Evolutionary conservation across 2,113 vertebrate species (phyloP), one percentile per base, ranked within the genome.

Genomic region (Crypturellus undulatus): DNA sequence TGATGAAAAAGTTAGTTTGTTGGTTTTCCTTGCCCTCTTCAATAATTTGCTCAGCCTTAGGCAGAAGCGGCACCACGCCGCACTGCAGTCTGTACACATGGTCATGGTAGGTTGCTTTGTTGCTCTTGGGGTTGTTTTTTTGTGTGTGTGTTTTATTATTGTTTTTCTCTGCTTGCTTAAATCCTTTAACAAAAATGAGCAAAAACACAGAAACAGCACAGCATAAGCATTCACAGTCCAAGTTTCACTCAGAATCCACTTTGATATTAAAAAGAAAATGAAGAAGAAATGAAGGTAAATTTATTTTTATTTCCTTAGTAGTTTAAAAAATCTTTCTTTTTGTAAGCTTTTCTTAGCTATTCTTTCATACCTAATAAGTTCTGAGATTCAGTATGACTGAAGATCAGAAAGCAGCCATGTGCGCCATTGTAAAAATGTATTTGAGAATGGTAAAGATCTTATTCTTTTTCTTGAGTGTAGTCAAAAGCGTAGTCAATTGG

Each of bases 41-140:
- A 8, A 2, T 2, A 52, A 22, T n/a, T 0, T 32, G 22, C 1
- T 43, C 15, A 68, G 20, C 20, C 20, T 72, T 4, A 4, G 10
- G 8, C 54, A 63, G 64, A 82, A n/a, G 10, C 67, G 92, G 32
- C 12, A 68, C 2, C 15, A 3, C 2, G 28, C 22, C 54, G 49
- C 45, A 16, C 40, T 63, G 25, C 56, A 75, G 16, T 30, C 20
- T 43, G 6, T 19, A 16, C 14, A 15, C 26, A 43, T 9, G 30
- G 52, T 24, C 63, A 14, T 24, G n/a, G 15, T 5, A 34, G 7
- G 21, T 52, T 69, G 5, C 26, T 65, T 42, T 34, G n/a, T 1
- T 10, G 12, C 9, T 79, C 11, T 10, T 47, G 47, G 20, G 38
- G 14, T 14, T 71, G 15, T 4, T 6, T 54, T 28, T 56, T 30